Evolutionary conservation across 2,888 invertebrate species (phyloP).

Genomic region (Tetragonisca angustula): DNA sequence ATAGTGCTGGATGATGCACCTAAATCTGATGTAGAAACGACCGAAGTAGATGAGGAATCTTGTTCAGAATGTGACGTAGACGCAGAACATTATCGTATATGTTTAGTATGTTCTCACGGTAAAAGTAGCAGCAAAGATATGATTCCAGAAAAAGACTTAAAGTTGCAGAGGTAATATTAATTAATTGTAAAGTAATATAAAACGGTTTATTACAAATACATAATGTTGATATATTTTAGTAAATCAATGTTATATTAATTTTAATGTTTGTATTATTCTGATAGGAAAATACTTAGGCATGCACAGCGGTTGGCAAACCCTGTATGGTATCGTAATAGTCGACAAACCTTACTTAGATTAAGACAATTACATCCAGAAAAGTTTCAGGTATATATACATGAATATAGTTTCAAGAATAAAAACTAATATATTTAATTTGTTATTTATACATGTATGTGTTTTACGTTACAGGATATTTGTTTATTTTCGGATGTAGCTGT

Average conservation of each 20-base stretch:
- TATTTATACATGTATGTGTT: slow-evolving; percentile 9
- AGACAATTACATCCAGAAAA: slow-evolving; percentile 90
- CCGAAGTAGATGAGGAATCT: slow-evolving; percentile 77
- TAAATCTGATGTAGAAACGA: slow-evolving; percentile 63
- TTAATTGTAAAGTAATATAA: slow-evolving; percentile 9
- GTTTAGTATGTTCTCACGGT: slow-evolving; percentile 77
- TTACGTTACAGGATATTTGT: slow-evolving; percentile 90
- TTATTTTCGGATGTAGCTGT: slow-evolving; percentile 96
- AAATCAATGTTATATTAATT: background rate
- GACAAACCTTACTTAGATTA: slow-evolving; percentile 91
- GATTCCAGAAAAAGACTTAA: slow-evolving; percentile 71
- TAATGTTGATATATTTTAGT: background rate
- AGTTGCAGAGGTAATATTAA: slow-evolving; percentile 74
- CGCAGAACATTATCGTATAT: slow-evolving; percentile 76
- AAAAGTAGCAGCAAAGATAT: slow-evolving; percentile 66
- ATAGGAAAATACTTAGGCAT: slow-evolving; percentile 87
- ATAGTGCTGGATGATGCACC: slow-evolving; percentile 55
- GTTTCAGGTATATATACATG: slow-evolving; percentile 84
- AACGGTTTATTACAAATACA: background rate
- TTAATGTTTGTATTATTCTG: slow-evolving; percentile 38
- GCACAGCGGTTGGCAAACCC: slow-evolving; percentile 92
- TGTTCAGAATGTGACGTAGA: slow-evolving; percentile 74
- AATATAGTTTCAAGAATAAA: background rate
- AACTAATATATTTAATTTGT: background rate
- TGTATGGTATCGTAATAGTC: slow-evolving; percentile 91